Conservation (phyloP, 2,888 invertebrate genomes). For the Cantharis lateralis region DNA sequence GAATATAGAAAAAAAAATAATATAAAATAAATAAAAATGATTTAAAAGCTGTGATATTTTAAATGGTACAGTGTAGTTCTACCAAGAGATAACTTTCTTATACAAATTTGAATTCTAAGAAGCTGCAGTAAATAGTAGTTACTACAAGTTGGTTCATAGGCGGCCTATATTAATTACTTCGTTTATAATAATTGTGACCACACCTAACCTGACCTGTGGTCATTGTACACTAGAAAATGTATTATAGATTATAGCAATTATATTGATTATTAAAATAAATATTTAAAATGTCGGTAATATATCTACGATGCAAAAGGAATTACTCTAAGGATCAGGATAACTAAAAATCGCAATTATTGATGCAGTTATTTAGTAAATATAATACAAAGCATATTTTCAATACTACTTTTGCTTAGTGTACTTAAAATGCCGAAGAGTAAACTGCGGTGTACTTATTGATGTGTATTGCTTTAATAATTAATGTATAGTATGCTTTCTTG, state of each 20-base stretch:
- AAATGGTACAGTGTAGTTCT: neutral
- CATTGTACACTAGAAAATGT: slow-evolving; percentile 15
- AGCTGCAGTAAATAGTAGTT: slow-evolving; percentile 22
- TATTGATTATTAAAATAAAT: neutral
- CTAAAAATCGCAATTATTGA: neutral
- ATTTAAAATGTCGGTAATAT: neutral
- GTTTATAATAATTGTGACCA: slow-evolving; percentile 43
- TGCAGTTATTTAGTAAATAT: neutral
- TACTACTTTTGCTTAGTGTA: neutral
- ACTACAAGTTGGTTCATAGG: slow-evolving; percentile 36
- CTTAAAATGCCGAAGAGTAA: neutral
- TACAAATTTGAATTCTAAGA: slow-evolving; percentile 6
- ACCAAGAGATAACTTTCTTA: neutral
- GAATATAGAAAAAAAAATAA: neutral
- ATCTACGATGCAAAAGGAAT: neutral
- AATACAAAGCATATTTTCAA: neutral
- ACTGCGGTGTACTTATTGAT: slow-evolving; percentile 8
- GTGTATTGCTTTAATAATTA: slow-evolving; percentile 17
- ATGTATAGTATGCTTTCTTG: slow-evolving; percentile 13
- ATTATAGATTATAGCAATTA: neutral
- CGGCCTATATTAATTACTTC: slow-evolving; percentile 42
- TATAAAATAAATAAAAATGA: neutral
- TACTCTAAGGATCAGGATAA: neutral
- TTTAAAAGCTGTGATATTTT: neutral
- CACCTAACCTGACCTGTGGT: slow-evolving; percentile 37